Conservation (phyloP, 2,888 invertebrate genomes). For the Oxystoma pomonae region DNA sequence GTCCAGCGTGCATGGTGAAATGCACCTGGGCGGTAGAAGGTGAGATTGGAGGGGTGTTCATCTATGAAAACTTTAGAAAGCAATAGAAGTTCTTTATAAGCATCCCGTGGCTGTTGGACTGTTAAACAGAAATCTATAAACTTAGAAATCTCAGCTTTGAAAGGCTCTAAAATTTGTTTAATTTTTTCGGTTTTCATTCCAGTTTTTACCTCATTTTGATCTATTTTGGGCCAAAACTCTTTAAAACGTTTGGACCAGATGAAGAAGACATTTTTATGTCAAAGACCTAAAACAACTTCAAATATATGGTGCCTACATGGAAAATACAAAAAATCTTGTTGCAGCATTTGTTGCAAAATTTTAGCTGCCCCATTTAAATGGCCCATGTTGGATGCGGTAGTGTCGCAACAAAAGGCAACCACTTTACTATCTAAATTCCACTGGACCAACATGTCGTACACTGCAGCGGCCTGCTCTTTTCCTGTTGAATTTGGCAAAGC, state of each 20-base stretch:
- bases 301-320: not conserved
- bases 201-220: not conserved
- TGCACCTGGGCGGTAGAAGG: not conserved
- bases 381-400: not conserved
- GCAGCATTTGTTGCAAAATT: too few species aligned
- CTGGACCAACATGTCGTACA: not conserved
- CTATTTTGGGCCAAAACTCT: not conserved
- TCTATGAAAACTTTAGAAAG: not conserved
- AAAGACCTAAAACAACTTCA: not conserved
- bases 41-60: not conserved
- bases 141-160: not conserved
- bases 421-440: not conserved
- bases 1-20: not conserved
- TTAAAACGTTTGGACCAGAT: not conserved
- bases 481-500: not conserved
- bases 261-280: not conserved
- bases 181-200: not conserved
- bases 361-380: too few species aligned
- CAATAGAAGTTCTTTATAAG: not conserved
- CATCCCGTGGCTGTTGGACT: not conserved
- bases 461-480: not conserved
- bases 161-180: not conserved
- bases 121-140: not conserved
- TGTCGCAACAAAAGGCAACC: not conserved
- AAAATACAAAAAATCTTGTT: not conserved